Evolutionary conservation across 2,797 vertebrate genomes (phyloP), one percentile per base, ranked within the genome.

Genomic region (Discoglossus pictus): DNA sequence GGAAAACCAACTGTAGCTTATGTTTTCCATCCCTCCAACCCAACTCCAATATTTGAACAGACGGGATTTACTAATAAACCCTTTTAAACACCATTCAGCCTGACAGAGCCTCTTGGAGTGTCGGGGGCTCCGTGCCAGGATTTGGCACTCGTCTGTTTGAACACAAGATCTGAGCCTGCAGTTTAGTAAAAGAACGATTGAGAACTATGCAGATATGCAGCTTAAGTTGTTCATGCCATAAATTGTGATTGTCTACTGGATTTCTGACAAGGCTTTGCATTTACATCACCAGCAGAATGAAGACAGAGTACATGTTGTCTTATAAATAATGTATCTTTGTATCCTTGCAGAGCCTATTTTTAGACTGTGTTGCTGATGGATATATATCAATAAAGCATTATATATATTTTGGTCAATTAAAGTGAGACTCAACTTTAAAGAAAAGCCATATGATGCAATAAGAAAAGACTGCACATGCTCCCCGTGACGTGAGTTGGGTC

Each of bases 311-410:
- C 23, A 25, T 59, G 23, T 59, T 59, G 55, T 59, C 23, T 43
- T 59, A 59, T 59, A 42, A 59, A 59, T 59, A 59, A 59, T 43
- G 24, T 59, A 43, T 59, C 55, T 43, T 59, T 59, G 38, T 59
- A 43, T 42, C 15, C 43, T 43, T 56, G 38, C 24, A 56, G 39
- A 56, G 38, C 36, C 13, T 1, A 16, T 16, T 53, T 7, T 27
- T 21, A 21, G 18, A 47, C 24, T 59, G 20, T 56, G 42, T 43
- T 43, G n/a, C 36, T 43, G 35, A 39, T 42, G 16, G 7, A 2
- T 13, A 25, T 13, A 24, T 52, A 59, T 52, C 31, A 63, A 50
- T 27, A 63, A 52, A 40, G 35, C 36, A 8, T 25, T 52, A 12
- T 39, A 38, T 38, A 11, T 36, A 18, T 27, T 36, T 59, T 35